phyloP scores from a whole-genome alignment of 2,888 invertebrate genomes.

The Platycheirus rosarum region DNA sequence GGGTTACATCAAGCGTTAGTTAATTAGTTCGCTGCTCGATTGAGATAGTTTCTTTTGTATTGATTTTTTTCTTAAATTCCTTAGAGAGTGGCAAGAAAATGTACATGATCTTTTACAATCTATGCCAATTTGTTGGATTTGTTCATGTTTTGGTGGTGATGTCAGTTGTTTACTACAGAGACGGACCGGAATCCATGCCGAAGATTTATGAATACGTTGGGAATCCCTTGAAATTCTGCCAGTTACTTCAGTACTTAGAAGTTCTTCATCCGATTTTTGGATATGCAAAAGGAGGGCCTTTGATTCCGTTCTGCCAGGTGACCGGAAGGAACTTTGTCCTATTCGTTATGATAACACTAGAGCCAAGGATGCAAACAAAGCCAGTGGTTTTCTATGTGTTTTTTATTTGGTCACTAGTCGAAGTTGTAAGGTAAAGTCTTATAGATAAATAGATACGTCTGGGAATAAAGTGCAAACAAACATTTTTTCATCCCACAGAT shows the following conservation, averaged over 20 bases:
- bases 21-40: not conserved
- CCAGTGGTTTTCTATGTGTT: slow-evolving; percentile 95
- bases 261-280: slow-evolving; percentile 95
- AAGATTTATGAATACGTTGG: slow-evolving; percentile 90
- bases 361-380: slow-evolving; percentile 92
- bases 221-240: slow-evolving; percentile 90
- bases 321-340: slow-evolving; percentile 90
- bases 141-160: slow-evolving; percentile 89
- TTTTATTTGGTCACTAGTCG: slow-evolving; percentile 90
- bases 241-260: slow-evolving; percentile 92
- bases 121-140: slow-evolving; percentile 94
- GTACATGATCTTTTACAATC: slow-evolving; percentile 93
- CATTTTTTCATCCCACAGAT: slow-evolving; percentile 84
- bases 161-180: slow-evolving; percentile 88
- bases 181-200: slow-evolving; percentile 88
- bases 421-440: slow-evolving; percentile 92
- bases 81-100: slow-evolving; percentile 91
- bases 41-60: not conserved
- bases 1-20: slow-evolving; percentile 89
- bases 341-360: slow-evolving; percentile 92
- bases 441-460: too few relatives aligned
- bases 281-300: slow-evolving; percentile 90
- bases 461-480: too few relatives aligned
- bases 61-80: slow-evolving; percentile 76
- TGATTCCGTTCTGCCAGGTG: slow-evolving; percentile 91